phyloP scores from a whole-genome alignment of 2,797 vertebrate species.

The Botia almorhae region DNA sequence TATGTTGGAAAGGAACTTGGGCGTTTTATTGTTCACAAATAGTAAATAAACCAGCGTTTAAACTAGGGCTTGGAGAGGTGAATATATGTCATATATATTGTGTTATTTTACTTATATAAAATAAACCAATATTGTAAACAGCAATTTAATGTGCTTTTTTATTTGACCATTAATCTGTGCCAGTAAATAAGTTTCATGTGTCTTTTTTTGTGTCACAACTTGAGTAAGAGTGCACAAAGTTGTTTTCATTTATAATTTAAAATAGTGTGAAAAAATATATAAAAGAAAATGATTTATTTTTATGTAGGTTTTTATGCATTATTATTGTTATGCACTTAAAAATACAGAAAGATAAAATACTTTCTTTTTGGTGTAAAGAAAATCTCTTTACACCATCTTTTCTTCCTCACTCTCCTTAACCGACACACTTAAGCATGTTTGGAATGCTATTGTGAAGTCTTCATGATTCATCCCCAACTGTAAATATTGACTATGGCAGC shows the following conservation, averaged over 20 bases:
- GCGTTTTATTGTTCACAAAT: slow-evolving; percentile 5
- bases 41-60: background rate
- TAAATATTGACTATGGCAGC: slow-evolving; percentile 74
- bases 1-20: slow-evolving; percentile 22
- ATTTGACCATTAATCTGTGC: slow-evolving; percentile 35
- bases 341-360: too few relatives aligned
- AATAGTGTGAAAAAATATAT: too few relatives aligned
- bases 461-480: slow-evolving; percentile 75
- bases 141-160: slow-evolving; percentile 5
- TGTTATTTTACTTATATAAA: background rate
- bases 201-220: background rate
- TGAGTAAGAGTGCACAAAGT: background rate
- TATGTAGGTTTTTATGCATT: too few relatives aligned
- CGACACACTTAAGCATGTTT: slow-evolving; percentile 69
- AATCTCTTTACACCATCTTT: slow-evolving; percentile 40
- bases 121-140: too few relatives aligned
- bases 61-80: background rate
- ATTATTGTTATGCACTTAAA: too few relatives aligned
- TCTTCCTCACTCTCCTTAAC: slow-evolving; percentile 58
- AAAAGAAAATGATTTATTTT: too few relatives aligned
- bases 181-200: background rate
- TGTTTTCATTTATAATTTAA: too few relatives aligned
- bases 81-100: background rate
- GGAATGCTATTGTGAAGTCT: slow-evolving; percentile 79
- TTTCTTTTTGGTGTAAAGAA: too few relatives aligned